A percentile compares a stretch with the other conserved stretches of the same genome.
Conservation (phyloP, 2,797 vertebrate genomes). For the Poliocrania exsul region DNA sequence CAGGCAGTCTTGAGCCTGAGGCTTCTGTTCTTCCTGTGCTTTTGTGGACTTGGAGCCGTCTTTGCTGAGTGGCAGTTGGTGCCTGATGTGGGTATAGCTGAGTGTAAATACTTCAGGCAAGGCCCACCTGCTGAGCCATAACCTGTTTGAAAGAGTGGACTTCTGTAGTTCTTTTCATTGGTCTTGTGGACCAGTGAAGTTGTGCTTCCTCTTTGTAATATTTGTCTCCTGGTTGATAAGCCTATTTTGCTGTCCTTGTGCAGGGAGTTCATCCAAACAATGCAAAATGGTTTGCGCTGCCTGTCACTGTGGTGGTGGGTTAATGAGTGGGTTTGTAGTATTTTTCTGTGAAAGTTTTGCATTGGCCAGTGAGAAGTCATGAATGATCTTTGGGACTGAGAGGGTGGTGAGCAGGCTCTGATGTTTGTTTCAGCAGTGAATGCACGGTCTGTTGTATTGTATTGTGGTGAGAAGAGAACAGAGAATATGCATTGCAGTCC, state of each 20-base stretch:
- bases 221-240: background rate
- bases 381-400: background rate
- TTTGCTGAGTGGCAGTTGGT: background rate
- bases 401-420: background rate
- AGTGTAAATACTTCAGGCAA: background rate
- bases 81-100: background rate
- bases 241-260: background rate
- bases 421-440: background rate
- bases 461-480: background rate
- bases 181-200: background rate
- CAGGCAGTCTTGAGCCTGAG: background rate
- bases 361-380: background rate
- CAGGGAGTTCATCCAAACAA: background rate
- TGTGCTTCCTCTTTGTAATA: background rate
- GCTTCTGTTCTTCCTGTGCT: background rate
- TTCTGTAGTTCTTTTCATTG: background rate
- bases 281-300: background rate
- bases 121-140: background rate
- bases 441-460: background rate
- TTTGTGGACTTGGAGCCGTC: background rate
- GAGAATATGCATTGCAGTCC: background rate
- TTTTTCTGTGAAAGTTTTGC: background rate
- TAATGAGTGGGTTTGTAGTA: background rate
- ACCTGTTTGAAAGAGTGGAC: background rate
- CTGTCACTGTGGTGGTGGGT: accelerated